phyloP scores from a whole-genome alignment of 2,888 invertebrate genomes.

The Zonitis immaculata region DNA sequence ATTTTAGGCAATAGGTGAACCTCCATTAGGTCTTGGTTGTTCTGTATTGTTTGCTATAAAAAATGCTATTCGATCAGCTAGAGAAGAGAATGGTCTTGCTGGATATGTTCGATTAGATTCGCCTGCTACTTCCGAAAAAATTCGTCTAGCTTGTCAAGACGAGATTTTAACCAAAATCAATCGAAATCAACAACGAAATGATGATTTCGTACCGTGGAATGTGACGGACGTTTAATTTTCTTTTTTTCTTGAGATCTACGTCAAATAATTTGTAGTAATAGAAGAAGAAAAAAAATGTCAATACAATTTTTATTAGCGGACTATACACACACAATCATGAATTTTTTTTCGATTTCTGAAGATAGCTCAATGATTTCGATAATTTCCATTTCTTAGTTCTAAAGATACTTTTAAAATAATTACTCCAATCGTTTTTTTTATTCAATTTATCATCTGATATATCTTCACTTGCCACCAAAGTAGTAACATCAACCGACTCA shows the following conservation, averaged over 20 bases:
- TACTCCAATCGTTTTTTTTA: not conserved
- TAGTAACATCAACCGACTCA: not conserved
- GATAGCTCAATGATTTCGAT: not conserved
- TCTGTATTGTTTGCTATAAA: slow-evolving; percentile 87
- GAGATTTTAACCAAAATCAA: slow-evolving; percentile 73
- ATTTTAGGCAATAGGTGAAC: slow-evolving; percentile 89
- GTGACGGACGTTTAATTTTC: slow-evolving; percentile 46
- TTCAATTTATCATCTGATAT: not conserved
- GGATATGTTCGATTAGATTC: slow-evolving; percentile 64
- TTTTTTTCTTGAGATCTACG: not conserved
- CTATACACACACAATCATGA: too few species aligned
- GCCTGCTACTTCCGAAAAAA: slow-evolving; percentile 84
- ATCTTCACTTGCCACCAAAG: not conserved
- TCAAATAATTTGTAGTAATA: not conserved
- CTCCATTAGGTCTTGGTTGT: slow-evolving; percentile 84
- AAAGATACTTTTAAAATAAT: not conserved
- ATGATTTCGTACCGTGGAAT: slow-evolving; percentile 62
- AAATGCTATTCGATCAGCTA: slow-evolving; percentile 76
- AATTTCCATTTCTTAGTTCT: not conserved
- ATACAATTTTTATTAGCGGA: not conserved
- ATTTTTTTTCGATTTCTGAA: not conserved
- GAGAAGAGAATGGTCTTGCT: slow-evolving; percentile 63
- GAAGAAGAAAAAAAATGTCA: not conserved
- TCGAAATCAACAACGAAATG: slow-evolving; percentile 55
- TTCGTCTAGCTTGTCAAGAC: slow-evolving; percentile 89